Base-by-base conservation (phyloP, 2,113 vertebrate species). In the Laticauda laticaudata region DNA sequence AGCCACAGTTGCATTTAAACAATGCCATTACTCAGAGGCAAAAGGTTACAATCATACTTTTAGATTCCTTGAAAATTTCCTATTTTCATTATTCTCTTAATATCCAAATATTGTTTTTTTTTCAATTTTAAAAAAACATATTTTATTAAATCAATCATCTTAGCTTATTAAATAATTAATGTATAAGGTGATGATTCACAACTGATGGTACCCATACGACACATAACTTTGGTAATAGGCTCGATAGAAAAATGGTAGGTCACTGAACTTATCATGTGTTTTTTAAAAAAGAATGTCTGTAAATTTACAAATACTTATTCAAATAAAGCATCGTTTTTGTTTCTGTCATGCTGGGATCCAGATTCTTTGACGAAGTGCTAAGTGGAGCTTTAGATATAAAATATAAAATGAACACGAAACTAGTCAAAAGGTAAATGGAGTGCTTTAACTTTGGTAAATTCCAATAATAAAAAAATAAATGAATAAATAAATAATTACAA, bases 1-100 rank as follows among this genome's bases (percentile, higher is more conserved):
- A 54, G 86, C 94, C 85, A 1, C n/a, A 87, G 61, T 95, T 92
- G 0, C n/a, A 26, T 89, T 93, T 91, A 75, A 93, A 94, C 87
- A 92, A 6, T 94, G 34, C 23, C 64, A 11, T 20, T 29, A 20
- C 2, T 61, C 59, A n/a, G 89, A 14, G 91, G 57, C 15, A 51
- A 54, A 56, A 54, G 54, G 26, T 90, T 87, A 3, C 88, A 15
- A 91, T 92, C 2, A 20, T 43, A 24, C 3, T 29, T 81, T 61
- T 3, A 39, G 3, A 5, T 43, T 43, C 59, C 55, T 69, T 55
- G 21, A 75, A 29, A 69, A 69, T 75, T 55, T 88, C 3, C 26
- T 18, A 6, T 88, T 18, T 53, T 92, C 12, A 39, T 75, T 34
- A 88, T 7, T 55, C 48, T 64, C 4, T 29, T 20, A 54, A 75